Percentiles rank a stretch among this genome's conserved stretches.
Evolutionary conservation across 2,888 invertebrate species (phyloP).

Genomic region (Drosophila colorata): DNA sequence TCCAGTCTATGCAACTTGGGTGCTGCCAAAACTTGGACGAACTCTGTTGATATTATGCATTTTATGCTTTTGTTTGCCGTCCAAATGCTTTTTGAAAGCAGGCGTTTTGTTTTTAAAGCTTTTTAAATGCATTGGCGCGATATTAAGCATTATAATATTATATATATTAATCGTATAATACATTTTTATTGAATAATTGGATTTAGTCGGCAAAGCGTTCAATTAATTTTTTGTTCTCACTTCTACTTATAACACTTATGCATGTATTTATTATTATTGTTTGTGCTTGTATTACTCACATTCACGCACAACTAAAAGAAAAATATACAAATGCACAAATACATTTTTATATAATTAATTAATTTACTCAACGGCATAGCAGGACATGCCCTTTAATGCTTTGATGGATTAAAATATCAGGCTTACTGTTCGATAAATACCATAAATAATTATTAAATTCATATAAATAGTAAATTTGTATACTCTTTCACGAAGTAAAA

Average conservation of each 20-base stretch:
- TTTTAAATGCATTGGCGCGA: conserved; percentile 60
- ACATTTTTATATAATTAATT: conserved; percentile 53
- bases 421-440: conserved; percentile 44
- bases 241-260: conserved; percentile 3
- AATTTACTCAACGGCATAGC: conserved; percentile 64
- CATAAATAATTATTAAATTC: conserved; percentile 53
- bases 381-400: conserved; percentile 54
- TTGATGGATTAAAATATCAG: conserved; percentile 66
- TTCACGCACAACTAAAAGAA: conserved; percentile 56
- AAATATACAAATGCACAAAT: conserved; percentile 23
- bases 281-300: conserved; percentile 13
- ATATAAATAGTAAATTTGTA: conserved; percentile 6
- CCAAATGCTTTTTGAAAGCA: conserved; percentile 9
- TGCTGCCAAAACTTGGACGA: conserved; percentile 18
- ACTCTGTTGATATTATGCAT: conserved; percentile 50
- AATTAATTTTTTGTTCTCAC: conserved; percentile 4
- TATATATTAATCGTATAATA: conserved; percentile 66
- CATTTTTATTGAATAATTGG: conserved; percentile 66
- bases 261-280: conserved; percentile 10
- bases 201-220: conserved; percentile 46
- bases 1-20: conserved; percentile 10
- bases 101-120: conserved; percentile 51
- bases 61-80: conserved; percentile 26
- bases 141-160: conserved; percentile 45
- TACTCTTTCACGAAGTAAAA: too few species aligned